Evolutionary conservation across 2,888 invertebrate species (phyloP), one percentile per base, ranked within the genome.

Genomic region (Agriopis marginaria): DNA sequence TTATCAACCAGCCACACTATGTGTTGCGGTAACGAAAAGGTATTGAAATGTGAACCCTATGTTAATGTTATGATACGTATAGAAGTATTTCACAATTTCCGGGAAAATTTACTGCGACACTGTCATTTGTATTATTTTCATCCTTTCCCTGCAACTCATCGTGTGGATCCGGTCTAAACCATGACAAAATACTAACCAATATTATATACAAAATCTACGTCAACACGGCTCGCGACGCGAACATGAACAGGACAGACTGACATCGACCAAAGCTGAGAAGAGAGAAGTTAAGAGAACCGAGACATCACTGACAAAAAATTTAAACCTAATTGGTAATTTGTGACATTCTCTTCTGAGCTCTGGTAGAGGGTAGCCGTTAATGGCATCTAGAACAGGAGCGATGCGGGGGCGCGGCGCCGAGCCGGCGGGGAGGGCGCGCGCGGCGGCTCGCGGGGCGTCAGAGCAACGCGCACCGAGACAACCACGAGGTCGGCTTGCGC

Each of bases 391-490:
- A 63, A 55, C 54, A 5, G 66, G 63, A 67, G 74, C 66, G 76
- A 75, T 65, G 79, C 75, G 75, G 66, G 77, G 76, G 75, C 71
- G 77, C 78, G 73, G 79, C 75, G 73, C 66, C 68, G 70, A 75
- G 73, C 78, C 75, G 75, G 67, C 77, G 76, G 75, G 71, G 51
- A 5, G 76, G 77, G 74, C 32, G 32, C 32, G 79, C 75, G 73
- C 66, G 32, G 77, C 78, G 74, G 79, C 75, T 72, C 66, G 66
- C 83, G 81, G 80, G 82, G 84, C 96, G 97, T 98, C 97, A 98
- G 95, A 98, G 98, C 95, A 98, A 92, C 90, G 96, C 96, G 96
- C 98, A 98, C 90, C 97, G 96, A 65, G 97, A 96, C 86, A 98
- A 95, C 97, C 98, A 98, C 89, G 97, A 97, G 77, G 97, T 95